Evolutionary conservation across 2,113 vertebrate genomes (phyloP), one percentile per base, ranked within the genome.

Genomic region (Mus spicilegus): DNA sequence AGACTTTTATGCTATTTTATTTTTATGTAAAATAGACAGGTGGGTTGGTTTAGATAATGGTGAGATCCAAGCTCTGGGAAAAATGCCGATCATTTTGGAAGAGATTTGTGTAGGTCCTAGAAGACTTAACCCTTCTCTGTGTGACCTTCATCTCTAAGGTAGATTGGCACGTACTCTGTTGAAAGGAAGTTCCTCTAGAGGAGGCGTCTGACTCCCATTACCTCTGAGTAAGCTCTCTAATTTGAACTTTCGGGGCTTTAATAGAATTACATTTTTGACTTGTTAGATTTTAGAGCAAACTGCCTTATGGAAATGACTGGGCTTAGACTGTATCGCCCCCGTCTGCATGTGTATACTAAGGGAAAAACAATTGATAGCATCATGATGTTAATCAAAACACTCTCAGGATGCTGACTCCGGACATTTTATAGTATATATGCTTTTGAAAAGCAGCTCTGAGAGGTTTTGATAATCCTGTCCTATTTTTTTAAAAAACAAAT

Each of bases 61-160:
- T 28, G 42, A 95, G 90, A 92, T 95, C 89, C 28, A 88, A 2
- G 78, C 30, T 89, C 56, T 84, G n/a, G 2, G 65, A 75, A 77
- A 67, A 73, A 81, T 24, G 24, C 87, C 82, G 56, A 87, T 93
- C n/a, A 89, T 87, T 75, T 95, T 87, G 24, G 86, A 95, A 95
- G 77, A 94, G 65, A 96, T 49, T 96, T 96, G 88, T 81, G 28
- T 72, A 69, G 72, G 96, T 54, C 90, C 88, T 88, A 91, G 77
- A 61, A 65, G 65, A 92, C 95, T 92, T 86, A 95, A 86, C 39
- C 82, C 88, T 76, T 95, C 42, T 30, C 72, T 58, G 46, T 93
- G 91, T 94, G 78, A 78, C 93, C 80, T 87, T 94, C 95, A 22
- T n/a, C 72, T 93, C 36, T 92, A 46, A 89, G 65, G 80, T 87